Base-by-base conservation (phyloP, 53 echinoderm and acorn worm genomes). In the Mesocentrotus franciscanus region DNA sequence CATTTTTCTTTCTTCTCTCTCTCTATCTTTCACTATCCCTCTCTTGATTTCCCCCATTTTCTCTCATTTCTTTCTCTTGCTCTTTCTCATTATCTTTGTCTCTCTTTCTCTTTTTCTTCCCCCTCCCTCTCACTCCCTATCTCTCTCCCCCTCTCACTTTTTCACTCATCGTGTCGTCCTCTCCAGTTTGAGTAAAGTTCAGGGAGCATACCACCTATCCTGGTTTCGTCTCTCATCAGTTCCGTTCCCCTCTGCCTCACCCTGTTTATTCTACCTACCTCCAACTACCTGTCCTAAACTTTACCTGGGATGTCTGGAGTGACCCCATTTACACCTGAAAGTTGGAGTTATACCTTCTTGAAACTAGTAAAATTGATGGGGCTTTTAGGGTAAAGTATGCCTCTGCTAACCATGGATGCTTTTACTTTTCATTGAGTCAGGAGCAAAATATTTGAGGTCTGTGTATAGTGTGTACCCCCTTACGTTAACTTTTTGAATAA, bases 211-310 rank as follows among this genome's bases (percentile, higher is more conserved):
- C 81, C 81, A 81, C 42, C 81, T 81, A 36, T 81, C 42, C 81
- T 81, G 39, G 81, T 81, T 81, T 1, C 42, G 33, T 81, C 81
- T 81, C 81, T 81, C 81, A 81, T 39, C 81, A 7, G 22, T 81
- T 81, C 76, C 76, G 76, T 76, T 76, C 76, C 76, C 76, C 76
- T 76, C 42, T 42, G 81, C 42, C 81, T 81, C 36, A 81, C 81
- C 81, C 81, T 81, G 81, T 81, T 81, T 81, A 81, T 81, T 81
- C 81, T 81, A 81, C 81, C 81, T 42, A 81, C 81, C 81, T 81
- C 42, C 81, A 42, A 81, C 81, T 81, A 81, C 81, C 81, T 81
- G 81, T 81, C 81, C 81, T 81, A 39, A 81, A 20, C 81, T 29
- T 76, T 76, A 76, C 76, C 76, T 76, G 36, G 81, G 81, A 81